Conservation (phyloP, 2,113 vertebrate species). For the Aviceda subcristata region DNA sequence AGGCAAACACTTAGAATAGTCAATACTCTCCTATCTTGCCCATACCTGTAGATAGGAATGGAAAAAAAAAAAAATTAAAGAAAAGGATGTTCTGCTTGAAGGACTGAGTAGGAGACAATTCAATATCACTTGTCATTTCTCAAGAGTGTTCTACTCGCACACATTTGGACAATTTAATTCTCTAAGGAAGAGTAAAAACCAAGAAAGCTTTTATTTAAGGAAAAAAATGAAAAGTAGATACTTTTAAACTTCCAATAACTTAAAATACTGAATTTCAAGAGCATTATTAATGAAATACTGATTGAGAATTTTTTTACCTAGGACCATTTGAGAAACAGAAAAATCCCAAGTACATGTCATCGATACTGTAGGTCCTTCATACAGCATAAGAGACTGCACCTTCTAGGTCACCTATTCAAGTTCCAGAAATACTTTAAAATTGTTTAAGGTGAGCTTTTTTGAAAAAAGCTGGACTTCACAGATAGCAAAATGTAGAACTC, state of each 20-base stretch:
- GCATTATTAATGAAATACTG: neutral
- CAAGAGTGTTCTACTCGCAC: neutral
- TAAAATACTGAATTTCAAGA: neutral
- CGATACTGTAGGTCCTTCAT: neutral
- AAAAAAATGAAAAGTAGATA: neutral
- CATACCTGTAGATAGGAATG: neutral
- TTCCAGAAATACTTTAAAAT: neutral
- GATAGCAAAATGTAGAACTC: neutral
- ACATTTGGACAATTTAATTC: constrained; percentile 19
- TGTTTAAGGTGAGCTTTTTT: neutral
- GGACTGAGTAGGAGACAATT: constrained; percentile 33
- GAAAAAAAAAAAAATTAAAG: constrained; percentile 21
- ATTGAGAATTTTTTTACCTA: neutral
- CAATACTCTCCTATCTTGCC: neutral
- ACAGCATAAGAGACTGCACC: neutral
- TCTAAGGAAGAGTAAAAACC: constrained; percentile 43
- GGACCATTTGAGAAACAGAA: neutral
- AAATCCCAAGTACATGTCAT: neutral
- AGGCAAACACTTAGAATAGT: neutral
- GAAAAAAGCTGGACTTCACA: neutral
- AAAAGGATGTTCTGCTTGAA: constrained; percentile 50
- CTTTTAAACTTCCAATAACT: neutral
- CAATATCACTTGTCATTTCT: constrained; percentile 49
- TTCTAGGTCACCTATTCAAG: neutral
- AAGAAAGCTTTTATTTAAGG: constrained; percentile 12